phyloP scores from a whole-genome alignment of 1,140 invertebrate species.

The Acromyrmex echinatior region DNA sequence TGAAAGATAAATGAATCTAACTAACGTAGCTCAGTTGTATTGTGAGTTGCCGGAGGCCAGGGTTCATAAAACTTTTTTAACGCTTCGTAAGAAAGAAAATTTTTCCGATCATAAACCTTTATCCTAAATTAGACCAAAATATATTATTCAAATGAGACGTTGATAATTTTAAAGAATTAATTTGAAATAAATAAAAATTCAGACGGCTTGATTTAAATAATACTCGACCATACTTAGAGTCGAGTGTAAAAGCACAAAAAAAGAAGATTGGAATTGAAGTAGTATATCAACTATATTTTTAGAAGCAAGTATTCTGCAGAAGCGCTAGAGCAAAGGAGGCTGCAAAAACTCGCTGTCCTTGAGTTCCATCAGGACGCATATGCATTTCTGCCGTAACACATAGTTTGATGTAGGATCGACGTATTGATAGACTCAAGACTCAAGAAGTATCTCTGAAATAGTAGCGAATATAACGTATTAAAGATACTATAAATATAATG shows the following conservation, averaged over 20 bases:
- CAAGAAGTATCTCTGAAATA: background rate
- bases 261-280: background rate
- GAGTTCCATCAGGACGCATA: constrained; percentile 5
- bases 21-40: background rate
- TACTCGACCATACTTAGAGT: background rate
- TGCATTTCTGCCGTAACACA: constrained; percentile 8
- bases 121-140: background rate
- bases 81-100: background rate
- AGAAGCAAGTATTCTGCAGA: constrained; percentile 2
- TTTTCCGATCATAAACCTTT: background rate
- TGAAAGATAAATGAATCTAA: constrained; percentile 7
- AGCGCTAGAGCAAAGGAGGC: background rate
- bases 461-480: background rate
- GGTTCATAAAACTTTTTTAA: background rate
- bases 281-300: background rate
- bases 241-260: background rate
- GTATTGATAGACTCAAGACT: background rate
- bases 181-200: constrained; percentile 5
- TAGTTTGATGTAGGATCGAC: background rate
- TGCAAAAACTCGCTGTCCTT: constrained; percentile 37
- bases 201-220: background rate
- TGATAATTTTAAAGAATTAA: background rate
- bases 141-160: background rate
- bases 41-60: background rate
- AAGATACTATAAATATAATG: background rate